phyloP scores from a whole-genome alignment of 2,888 invertebrate species.

The Folsomia candida region DNA sequence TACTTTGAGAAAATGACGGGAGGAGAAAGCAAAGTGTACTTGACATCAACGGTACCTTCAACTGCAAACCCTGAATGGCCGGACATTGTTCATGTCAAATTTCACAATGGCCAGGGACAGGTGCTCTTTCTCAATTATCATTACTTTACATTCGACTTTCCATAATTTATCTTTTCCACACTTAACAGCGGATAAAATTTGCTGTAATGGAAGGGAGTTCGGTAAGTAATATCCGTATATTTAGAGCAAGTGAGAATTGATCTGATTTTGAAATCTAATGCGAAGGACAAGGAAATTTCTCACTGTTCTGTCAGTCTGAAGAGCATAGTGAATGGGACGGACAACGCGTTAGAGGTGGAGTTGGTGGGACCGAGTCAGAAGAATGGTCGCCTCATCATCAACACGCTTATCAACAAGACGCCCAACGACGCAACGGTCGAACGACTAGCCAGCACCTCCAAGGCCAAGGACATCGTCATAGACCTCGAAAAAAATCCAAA shows the following conservation, averaged over 20 bases:
- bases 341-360: not conserved
- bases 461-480: not conserved
- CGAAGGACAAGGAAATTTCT: not conserved
- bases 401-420: not conserved
- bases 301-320: not conserved
- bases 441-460: not conserved
- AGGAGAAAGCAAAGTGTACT: not conserved
- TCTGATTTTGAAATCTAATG: too few relatives aligned
- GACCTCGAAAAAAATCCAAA: not conserved
- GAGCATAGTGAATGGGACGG: not conserved
- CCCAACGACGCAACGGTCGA: not conserved
- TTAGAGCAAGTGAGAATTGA: too few relatives aligned
- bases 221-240: too few relatives aligned
- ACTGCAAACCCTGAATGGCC: constrained; percentile 26
- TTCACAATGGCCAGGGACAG: constrained; percentile 28
- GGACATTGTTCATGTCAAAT: constrained; percentile 23
- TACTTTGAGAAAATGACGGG: not conserved
- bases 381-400: not conserved
- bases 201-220: too few relatives aligned
- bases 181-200: too few relatives aligned
- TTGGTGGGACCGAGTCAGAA: not conserved
- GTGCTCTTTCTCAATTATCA: constrained; percentile 5
- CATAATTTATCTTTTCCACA: too few relatives aligned
- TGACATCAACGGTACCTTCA: constrained; percentile 19
- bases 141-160: too few relatives aligned